Evolutionary conservation across 2,888 invertebrate species (phyloP).

Genomic region (Mechanitis mazaeus): DNA sequence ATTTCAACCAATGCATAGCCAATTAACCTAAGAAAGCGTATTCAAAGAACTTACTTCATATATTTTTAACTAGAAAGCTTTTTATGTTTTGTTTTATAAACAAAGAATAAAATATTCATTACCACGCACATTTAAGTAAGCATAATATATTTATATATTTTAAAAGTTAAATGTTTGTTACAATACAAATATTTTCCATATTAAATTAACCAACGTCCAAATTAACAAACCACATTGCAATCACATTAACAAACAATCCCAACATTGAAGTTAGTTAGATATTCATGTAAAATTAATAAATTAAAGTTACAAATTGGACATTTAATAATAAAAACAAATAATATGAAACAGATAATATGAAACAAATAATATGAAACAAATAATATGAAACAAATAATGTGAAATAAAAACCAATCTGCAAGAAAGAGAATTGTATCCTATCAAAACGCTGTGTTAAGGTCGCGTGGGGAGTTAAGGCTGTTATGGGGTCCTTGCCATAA

Average conservation of each 20-base stretch:
- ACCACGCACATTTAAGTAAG: too few relatives aligned
- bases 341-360: background rate
- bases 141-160: too few relatives aligned
- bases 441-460: conserved; percentile 19
- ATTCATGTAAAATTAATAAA: background rate
- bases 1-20: background rate
- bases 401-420: conserved; percentile 7
- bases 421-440: conserved; percentile 21
- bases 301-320: background rate
- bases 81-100: background rate
- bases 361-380: background rate
- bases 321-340: background rate
- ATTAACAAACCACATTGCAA: too few relatives aligned
- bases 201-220: too few relatives aligned
- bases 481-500: conserved; percentile 22
- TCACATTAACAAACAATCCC: background rate
- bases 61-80: background rate
- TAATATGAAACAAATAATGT: background rate
- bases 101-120: too few relatives aligned
- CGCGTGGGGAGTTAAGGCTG: conserved; percentile 17
- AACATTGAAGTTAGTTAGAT: background rate
- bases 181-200: too few relatives aligned
- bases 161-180: too few relatives aligned
- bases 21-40: background rate
- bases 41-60: background rate